phyloP scores from a whole-genome alignment of 2,888 invertebrate genomes.

The Cataglyphis livida region DNA sequence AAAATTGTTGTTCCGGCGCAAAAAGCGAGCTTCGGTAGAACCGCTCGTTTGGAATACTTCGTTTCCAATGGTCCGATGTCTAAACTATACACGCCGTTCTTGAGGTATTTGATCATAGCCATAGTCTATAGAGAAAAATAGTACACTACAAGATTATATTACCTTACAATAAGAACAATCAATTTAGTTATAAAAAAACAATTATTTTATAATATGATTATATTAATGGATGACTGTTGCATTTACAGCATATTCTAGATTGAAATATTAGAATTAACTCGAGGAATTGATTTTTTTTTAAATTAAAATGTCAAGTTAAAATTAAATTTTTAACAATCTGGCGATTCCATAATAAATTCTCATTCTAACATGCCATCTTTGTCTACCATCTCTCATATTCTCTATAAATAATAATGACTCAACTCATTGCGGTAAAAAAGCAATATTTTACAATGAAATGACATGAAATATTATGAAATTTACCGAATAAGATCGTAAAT shows the following conservation, averaged over 20 bases:
- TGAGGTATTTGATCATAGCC: conserved; percentile 87
- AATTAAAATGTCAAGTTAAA: conserved; percentile 1
- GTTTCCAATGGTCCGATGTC: conserved; percentile 86
- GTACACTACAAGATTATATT: neutral
- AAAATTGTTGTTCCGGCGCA: conserved; percentile 87
- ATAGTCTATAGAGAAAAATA: conserved; percentile 85
- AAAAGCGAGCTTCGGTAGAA: conserved; percentile 87
- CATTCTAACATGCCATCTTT: neutral
- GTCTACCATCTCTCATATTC: neutral
- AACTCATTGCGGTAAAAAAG: neutral
- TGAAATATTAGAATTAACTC: neutral
- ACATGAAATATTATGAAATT: conserved; percentile 72
- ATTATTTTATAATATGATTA: neutral
- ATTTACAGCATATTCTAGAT: neutral
- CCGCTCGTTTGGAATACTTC: conserved; percentile 65
- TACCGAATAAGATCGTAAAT: conserved; percentile 88
- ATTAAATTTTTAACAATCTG: neutral
- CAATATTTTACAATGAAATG: neutral
- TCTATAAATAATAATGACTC: neutral
- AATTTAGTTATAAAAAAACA: neutral
- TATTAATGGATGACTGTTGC: neutral
- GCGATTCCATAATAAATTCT: neutral
- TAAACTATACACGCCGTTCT: conserved; percentile 87
- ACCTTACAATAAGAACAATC: neutral
- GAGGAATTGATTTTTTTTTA: neutral